Evolutionary conservation across 2,888 invertebrate species (phyloP).

Genomic region (Troides helena): DNA sequence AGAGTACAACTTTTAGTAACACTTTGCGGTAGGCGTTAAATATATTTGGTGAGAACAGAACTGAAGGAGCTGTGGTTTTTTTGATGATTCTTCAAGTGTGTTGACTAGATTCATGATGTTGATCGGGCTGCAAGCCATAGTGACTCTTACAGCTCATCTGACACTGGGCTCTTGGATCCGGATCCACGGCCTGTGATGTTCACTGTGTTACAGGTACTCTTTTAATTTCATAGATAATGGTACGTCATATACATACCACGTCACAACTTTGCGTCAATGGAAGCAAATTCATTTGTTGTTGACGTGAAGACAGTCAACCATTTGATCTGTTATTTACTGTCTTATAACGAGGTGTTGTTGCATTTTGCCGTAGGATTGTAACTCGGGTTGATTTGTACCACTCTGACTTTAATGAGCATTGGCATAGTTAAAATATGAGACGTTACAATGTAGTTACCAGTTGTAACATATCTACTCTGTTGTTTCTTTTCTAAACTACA

Average conservation of each 20-base stretch:
- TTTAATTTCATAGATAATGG: not conserved
- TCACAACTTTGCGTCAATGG: not conserved
- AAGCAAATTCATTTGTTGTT: slow-evolving; percentile 1
- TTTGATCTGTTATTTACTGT: slow-evolving; percentile 1
- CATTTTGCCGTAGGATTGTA: not conserved
- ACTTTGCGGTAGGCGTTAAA: too few species aligned
- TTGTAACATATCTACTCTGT: not conserved
- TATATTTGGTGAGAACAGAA: too few species aligned
- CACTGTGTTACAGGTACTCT: too few species aligned
- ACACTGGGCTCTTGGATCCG: too few species aligned
- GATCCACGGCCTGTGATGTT: too few species aligned
- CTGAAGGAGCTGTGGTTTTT: too few species aligned
- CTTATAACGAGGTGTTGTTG: not conserved
- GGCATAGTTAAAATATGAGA: not conserved
- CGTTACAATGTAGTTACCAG: not conserved
- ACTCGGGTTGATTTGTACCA: not conserved
- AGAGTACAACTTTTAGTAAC: too few species aligned
- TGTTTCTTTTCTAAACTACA: not conserved
- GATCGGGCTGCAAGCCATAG: too few species aligned
- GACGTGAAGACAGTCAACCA: not conserved
- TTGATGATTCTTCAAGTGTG: too few species aligned
- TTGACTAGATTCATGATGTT: too few species aligned
- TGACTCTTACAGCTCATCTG: too few species aligned
- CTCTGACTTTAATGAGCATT: not conserved
- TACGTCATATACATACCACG: not conserved